These are phyloP conservation scores for Apaloderma vittatum DNA, from an alignment of 2,113 vertebrate genomes.

Conservation along the genomic window DNA sequence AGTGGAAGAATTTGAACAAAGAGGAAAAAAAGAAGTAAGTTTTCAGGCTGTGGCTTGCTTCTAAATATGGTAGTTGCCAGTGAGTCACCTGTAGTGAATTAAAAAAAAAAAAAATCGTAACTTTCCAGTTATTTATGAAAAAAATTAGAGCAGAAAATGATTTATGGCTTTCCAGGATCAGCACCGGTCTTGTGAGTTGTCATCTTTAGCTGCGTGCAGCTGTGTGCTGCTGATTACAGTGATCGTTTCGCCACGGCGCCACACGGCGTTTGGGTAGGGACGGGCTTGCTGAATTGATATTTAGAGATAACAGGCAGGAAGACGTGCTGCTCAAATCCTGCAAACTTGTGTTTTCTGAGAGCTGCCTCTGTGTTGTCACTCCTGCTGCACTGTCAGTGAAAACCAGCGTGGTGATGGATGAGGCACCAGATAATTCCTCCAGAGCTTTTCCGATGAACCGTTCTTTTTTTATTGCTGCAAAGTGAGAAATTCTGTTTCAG, in stretches of 20 bases:
- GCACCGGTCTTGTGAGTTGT: conserved; percentile 60
- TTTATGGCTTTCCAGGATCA: conserved; percentile 48
- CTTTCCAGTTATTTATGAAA: conserved; percentile 68
- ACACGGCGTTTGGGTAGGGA: neutral
- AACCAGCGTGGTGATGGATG: neutral
- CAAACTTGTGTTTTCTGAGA: neutral
- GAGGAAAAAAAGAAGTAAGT: conserved; percentile 92
- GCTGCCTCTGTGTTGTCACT: neutral
- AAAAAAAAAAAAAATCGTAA: conserved; percentile 36
- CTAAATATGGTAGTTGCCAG: conserved; percentile 74
- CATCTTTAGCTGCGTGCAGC: conserved; percentile 66
- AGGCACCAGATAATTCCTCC: neutral
- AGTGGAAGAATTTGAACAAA: conserved; percentile 89
- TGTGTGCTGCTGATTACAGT: conserved; percentile 55
- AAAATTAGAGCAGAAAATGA: conserved; percentile 70
- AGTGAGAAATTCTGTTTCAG: neutral
- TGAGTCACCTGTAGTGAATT: conserved; percentile 76
- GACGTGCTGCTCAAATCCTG: neutral
- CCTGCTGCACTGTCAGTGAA: neutral
- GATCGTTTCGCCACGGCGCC: conserved; percentile 27
- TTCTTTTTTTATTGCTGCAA: neutral
- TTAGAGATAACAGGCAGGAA: neutral
- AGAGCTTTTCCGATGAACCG: neutral
- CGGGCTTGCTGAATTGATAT: neutral
- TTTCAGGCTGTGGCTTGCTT: conserved; percentile 79